These are phyloP conservation scores for Picathartes gymnocephalus DNA, from an alignment of 2,113 vertebrate species.

Conservation along the genomic window DNA sequence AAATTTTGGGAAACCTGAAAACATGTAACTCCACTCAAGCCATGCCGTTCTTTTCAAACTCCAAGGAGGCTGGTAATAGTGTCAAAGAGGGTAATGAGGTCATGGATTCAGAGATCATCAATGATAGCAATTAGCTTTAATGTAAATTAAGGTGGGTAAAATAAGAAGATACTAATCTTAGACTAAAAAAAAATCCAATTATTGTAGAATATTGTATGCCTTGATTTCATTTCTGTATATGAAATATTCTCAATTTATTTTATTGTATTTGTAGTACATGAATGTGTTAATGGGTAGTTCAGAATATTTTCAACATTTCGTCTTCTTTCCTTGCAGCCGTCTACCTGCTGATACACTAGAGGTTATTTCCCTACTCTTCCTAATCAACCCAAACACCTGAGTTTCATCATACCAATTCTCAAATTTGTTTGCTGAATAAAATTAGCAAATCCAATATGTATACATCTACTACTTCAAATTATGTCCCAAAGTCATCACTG, in stretches of 20 bases:
- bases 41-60: neutral
- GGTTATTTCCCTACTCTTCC: neutral
- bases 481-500: neutral
- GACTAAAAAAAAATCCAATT: neutral
- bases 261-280: neutral
- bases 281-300: neutral
- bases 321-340: neutral
- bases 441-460: neutral
- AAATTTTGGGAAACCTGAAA: neutral
- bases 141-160: neutral
- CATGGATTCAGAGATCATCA: neutral
- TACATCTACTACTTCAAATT: neutral
- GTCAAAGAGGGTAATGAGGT: neutral
- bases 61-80: neutral
- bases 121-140: neutral
- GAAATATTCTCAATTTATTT: neutral
- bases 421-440: slow-evolving; percentile 15
- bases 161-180: neutral
- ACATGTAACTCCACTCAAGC: neutral
- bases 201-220: neutral
- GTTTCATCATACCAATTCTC: neutral
- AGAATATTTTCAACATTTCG: neutral
- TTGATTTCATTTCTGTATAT: neutral
- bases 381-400: neutral
- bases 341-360: neutral